Evolutionary conservation across 1,140 invertebrate species (phyloP).

Genomic region (Penaeus vannamei): DNA sequence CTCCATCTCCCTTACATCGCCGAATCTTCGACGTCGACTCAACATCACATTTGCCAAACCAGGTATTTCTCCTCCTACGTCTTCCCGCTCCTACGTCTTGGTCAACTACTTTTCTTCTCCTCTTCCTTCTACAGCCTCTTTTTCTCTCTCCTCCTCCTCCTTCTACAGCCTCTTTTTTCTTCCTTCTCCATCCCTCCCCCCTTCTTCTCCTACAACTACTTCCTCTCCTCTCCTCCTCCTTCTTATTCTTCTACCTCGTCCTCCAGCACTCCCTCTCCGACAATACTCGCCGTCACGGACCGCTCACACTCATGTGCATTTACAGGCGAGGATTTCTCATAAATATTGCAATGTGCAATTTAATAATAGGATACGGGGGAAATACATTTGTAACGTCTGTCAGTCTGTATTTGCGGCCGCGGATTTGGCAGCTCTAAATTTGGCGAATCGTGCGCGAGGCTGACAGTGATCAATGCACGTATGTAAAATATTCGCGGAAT

Average conservation of each 20-base stretch:
- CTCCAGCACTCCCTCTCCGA: not conserved
- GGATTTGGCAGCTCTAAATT: constrained; percentile 62
- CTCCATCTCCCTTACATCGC: constrained; percentile 22
- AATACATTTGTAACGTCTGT: constrained; percentile 63
- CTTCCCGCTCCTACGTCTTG: not conserved
- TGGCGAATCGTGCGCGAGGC: constrained; percentile 56
- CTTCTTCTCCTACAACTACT: not conserved
- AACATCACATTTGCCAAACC: not conserved
- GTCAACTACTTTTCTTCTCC: no score
- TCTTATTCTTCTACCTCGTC: constrained; percentile 11
- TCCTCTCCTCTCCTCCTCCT: not conserved
- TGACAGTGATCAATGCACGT: constrained; percentile 63
- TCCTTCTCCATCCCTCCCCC: not conserved
- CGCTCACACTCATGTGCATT: constrained; percentile 51
- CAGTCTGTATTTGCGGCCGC: constrained; percentile 53
- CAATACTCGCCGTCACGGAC: constrained; percentile 37
- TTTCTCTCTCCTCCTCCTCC: no score
- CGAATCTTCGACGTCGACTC: not conserved
- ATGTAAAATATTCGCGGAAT: constrained; percentile 63
- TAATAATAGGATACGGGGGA: constrained; percentile 64
- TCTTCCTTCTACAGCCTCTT: no score
- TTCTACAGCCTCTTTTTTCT: not conserved
- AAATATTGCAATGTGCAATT: constrained; percentile 64
- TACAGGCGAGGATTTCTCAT: constrained; percentile 61
- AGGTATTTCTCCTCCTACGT: not conserved